These are phyloP conservation scores for Sinelater perroti DNA, from an alignment of 2,888 invertebrate genomes.

Conservation along the genomic window DNA sequence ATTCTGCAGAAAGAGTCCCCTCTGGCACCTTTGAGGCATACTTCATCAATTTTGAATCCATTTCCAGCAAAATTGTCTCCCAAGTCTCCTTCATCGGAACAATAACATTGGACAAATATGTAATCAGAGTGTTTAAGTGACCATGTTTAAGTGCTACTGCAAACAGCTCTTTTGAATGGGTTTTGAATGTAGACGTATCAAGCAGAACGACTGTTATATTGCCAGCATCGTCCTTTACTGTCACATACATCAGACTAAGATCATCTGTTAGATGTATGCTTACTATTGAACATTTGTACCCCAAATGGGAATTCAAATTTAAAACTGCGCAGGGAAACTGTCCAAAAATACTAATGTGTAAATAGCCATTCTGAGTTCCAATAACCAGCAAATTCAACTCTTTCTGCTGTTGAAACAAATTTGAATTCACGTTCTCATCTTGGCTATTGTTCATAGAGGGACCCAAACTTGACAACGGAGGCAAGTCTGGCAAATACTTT, in stretches of 20 bases:
- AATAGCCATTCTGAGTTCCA: conserved; percentile 77
- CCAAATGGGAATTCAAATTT: conserved; percentile 66
- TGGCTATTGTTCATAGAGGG: conserved; percentile 62
- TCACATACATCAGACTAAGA: conserved; percentile 74
- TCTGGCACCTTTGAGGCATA: conserved; percentile 84
- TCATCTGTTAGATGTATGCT: conserved; percentile 76
- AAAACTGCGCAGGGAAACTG: conserved; percentile 82
- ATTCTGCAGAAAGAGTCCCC: conserved; percentile 88
- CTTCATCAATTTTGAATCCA: conserved; percentile 90
- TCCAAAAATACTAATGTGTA: conserved; percentile 83
- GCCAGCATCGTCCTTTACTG: conserved; percentile 65
- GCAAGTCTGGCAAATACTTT: conserved; percentile 62
- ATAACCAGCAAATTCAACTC: conserved; percentile 80
- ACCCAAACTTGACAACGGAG: conserved; percentile 62
- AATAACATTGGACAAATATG: conserved; percentile 79
- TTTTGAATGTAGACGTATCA: conserved; percentile 70
- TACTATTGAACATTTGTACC: conserved; percentile 66
- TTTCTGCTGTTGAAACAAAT: conserved; percentile 68
- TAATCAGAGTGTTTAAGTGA: conserved; percentile 66
- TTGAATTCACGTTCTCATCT: conserved; percentile 67
- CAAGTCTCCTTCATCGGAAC: conserved; percentile 87
- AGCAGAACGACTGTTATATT: conserved; percentile 64
- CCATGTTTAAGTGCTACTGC: conserved; percentile 78
- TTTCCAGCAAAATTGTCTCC: conserved; percentile 93
- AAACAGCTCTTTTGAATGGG: conserved; percentile 75